Percentiles rank a stretch among this genome's conserved stretches.
Conservation (phyloP, 1,140 invertebrate species). For the Oedothorax gibbosus region DNA sequence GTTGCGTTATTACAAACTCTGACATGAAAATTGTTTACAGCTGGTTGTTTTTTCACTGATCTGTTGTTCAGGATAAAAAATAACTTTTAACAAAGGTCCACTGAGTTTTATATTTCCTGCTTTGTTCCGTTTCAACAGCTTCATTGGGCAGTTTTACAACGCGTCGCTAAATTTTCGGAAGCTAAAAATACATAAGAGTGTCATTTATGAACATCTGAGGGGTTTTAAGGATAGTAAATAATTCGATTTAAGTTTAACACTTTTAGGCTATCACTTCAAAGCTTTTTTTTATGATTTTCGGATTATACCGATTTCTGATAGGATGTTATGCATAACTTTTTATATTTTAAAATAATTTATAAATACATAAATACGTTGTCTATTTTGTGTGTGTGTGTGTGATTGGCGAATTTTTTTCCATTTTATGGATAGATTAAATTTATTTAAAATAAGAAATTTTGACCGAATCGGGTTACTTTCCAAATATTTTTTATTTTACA, state of each 20-base stretch:
- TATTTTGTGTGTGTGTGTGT: too few species aligned
- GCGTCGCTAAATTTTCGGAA: background rate
- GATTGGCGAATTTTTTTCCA: too few species aligned
- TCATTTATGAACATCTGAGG: too few species aligned
- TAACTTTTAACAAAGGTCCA: conserved; percentile 11
- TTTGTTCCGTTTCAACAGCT: background rate
- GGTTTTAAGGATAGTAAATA: background rate
- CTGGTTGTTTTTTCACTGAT: conserved; percentile 43
- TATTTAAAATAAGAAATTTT: too few species aligned
- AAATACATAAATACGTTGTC: too few species aligned
- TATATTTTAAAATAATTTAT: too few species aligned
- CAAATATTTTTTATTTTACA: too few species aligned
- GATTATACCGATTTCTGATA: too few species aligned
- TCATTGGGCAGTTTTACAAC: conserved; percentile 18
- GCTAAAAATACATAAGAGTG: conserved; percentile 4
- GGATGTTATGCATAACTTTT: too few species aligned
- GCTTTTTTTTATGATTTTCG: too few species aligned
- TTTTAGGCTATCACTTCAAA: background rate
- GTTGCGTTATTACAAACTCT: conserved; percentile 30
- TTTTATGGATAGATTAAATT: too few species aligned
- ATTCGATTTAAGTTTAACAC: conserved; percentile 6
- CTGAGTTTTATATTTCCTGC: conserved; percentile 55
- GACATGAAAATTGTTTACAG: conserved; percentile 41
- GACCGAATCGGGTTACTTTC: too few species aligned
- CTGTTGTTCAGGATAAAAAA: conserved; percentile 37